Evolutionary conservation across 2,888 invertebrate species (phyloP), one percentile per base, ranked within the genome.

Genomic region (Invenusta paracnida): DNA sequence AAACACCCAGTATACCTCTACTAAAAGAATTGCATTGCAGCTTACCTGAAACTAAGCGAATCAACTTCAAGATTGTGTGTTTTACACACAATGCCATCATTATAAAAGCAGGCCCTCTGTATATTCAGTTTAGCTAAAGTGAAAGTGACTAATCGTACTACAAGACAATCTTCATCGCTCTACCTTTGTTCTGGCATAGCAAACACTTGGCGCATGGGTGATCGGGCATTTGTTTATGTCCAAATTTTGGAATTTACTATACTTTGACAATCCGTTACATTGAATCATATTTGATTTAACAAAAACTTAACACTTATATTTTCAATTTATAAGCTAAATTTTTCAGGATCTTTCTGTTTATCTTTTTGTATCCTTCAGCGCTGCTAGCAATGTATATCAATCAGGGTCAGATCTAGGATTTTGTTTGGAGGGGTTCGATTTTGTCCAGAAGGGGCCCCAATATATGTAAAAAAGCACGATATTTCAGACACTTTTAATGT

Each of bases 1-100:
- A 73, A 73, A 73, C 73, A 73, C 73, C 73, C 73, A 73, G 73
- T 73, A 73, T 73, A 73, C 73, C 73, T 73, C 73, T 73, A 73
- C 73, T 73, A 73, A 73, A 73, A 73, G 73, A 73, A 73, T 25
- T 73, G 73, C 73, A 73, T 73, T 73, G 73, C 11, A n/a, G n/a
- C 5, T 73, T 73, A 73, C 73, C 73, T 73, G 73, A 13, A 73
- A 73, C 73, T 73, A 73, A 73, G 73, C 73, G 73, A 73, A 73
- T 73, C 73, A 73, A 73, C 73, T 73, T 73, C 73, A 73, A 73
- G 73, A 73, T 73, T 73, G 11, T 73, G 27, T 73, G 73, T 73
- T 73, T 73, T 73, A 73, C 73, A 73, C 73, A 73, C 27, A 73
- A 73, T 73, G 73, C 73, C 73, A 73, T 73, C 27, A 13, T 13